Percentiles rank a stretch among this genome's conserved stretches.
These are phyloP conservation scores for Lagopus muta DNA, from an alignment of 2,113 vertebrate species.

Conservation along the genomic window DNA sequence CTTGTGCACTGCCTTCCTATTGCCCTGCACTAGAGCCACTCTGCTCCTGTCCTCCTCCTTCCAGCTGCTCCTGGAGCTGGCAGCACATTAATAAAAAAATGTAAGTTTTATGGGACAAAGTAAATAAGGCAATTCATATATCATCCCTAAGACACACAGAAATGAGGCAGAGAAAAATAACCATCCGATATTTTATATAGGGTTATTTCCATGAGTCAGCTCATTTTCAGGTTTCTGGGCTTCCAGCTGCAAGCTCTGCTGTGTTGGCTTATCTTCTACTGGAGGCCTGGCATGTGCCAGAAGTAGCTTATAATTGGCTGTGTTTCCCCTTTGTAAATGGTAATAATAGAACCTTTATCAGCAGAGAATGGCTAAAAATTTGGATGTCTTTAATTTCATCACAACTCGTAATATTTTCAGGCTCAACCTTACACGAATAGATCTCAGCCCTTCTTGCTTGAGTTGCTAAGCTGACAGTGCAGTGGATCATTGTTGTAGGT, in stretches of 20 bases:
- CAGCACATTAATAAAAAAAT: constrained; percentile 79
- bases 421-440: background rate
- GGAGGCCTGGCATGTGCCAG: constrained; percentile 57
- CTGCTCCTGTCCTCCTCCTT: background rate
- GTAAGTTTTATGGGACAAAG: constrained; percentile 77
- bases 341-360: constrained; percentile 65
- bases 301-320: constrained; percentile 67
- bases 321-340: constrained; percentile 58
- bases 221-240: constrained; percentile 52
- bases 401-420: constrained; percentile 45
- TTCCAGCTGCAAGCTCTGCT: constrained; percentile 57
- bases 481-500: background rate
- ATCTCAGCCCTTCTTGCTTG: background rate
- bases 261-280: constrained; percentile 56
- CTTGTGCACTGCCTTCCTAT: background rate
- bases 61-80: constrained; percentile 30
- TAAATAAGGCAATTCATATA: constrained; percentile 82
- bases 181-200: constrained; percentile 33
- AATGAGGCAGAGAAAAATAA: constrained; percentile 80
- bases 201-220: constrained; percentile 81
- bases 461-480: background rate
- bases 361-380: constrained; percentile 55
- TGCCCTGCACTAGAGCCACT: background rate
- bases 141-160: constrained; percentile 74
- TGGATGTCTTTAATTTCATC: constrained; percentile 68